Percentiles rank a stretch among this genome's conserved stretches.
Conservation (phyloP, 2,888 invertebrate species). For the Malacosoma neustria region DNA sequence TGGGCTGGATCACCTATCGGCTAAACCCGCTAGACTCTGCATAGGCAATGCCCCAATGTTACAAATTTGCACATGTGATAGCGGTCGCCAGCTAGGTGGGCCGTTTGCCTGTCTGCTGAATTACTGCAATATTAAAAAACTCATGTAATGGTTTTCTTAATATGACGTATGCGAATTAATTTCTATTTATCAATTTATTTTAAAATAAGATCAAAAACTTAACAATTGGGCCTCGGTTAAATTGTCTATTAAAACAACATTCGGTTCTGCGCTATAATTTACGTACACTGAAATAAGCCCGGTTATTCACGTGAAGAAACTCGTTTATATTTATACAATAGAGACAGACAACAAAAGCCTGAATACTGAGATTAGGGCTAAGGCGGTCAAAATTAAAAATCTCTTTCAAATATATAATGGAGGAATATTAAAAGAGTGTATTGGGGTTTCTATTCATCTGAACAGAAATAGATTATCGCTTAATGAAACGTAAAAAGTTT, state of each 20-base stretch:
- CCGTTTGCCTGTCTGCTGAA: too few relatives aligned
- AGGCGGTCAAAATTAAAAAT: constrained; percentile 4
- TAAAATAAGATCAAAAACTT: neutral
- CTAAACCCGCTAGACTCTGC: too few relatives aligned
- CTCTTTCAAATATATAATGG: neutral
- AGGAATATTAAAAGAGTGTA: neutral
- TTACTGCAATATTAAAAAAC: too few relatives aligned
- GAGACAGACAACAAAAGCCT: neutral
- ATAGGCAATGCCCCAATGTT: too few relatives aligned
- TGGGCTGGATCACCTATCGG: too few relatives aligned
- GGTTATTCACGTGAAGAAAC: neutral
- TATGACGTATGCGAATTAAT: too few relatives aligned
- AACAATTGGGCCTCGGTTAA: neutral
- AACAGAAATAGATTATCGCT: too few relatives aligned
- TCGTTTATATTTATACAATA: neutral
- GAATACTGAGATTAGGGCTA: neutral
- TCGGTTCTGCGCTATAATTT: neutral
- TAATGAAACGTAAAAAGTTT: too few relatives aligned
- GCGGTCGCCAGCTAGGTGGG: too few relatives aligned
- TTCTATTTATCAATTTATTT: too few relatives aligned
- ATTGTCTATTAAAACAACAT: neutral
- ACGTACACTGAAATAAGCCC: neutral
- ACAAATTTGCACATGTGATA: too few relatives aligned
- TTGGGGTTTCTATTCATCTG: neutral
- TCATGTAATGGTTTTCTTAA: too few relatives aligned